Percentiles rank a stretch among this genome's conserved stretches.
These are phyloP conservation scores for Rhegmatorhina hoffmannsi DNA, from an alignment of 2,113 vertebrate genomes.

Conservation along the genomic window DNA sequence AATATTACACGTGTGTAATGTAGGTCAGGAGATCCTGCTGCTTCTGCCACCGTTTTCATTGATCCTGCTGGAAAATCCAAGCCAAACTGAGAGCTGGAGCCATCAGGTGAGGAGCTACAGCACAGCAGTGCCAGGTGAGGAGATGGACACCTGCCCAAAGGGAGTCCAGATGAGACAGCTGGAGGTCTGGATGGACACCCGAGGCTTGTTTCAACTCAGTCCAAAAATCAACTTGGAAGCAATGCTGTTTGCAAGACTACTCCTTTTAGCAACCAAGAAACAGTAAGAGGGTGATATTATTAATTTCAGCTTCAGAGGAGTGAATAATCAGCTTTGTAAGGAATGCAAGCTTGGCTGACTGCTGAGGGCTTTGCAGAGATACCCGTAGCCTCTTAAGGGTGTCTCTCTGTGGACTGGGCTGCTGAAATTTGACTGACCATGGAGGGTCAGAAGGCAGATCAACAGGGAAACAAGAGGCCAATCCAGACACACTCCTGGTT, in stretches of 20 bases:
- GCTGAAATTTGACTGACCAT: not conserved
- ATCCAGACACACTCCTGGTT: not conserved
- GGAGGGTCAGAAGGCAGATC: not conserved
- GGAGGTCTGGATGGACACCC: not conserved
- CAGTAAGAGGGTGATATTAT: not conserved
- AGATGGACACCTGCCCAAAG: not conserved
- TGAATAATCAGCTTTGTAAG: not conserved
- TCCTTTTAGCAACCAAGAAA: not conserved
- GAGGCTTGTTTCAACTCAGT: not conserved
- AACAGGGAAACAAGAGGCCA: not conserved
- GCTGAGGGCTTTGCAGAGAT: not conserved
- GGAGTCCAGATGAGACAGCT: not conserved
- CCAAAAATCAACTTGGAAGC: not conserved
- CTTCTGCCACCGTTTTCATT: not conserved
- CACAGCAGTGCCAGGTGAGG: not conserved
- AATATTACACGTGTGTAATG: not conserved
- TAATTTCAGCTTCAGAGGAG: not conserved
- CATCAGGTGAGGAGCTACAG: not conserved
- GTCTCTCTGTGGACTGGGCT: not conserved
- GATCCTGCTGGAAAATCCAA: not conserved
- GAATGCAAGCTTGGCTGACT: not conserved
- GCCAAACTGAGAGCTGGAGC: not conserved
- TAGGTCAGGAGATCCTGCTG: not conserved
- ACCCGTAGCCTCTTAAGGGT: accelerated
- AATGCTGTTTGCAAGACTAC: not conserved